Evolutionary conservation across 2,797 vertebrate species (phyloP).

Genomic region (Fringilla coelebs): DNA sequence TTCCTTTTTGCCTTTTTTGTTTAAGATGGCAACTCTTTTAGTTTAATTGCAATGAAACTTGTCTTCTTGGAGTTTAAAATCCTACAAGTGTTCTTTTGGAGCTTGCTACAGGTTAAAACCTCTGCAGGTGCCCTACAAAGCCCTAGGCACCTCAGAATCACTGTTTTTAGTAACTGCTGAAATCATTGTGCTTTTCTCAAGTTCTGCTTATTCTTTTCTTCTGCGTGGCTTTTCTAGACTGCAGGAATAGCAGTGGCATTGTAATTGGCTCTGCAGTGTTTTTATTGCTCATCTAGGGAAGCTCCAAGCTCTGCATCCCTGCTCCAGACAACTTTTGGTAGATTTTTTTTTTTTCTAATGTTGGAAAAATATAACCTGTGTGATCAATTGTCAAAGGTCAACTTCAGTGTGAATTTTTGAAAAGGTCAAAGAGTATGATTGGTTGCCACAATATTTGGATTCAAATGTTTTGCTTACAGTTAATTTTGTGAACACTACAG

Average conservation of each 20-base stretch:
- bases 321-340: not conserved
- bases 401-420: not conserved
- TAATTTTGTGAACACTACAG: not conserved
- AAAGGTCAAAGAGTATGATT: not conserved
- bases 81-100: not conserved
- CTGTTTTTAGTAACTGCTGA: not conserved
- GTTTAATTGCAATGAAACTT: not conserved
- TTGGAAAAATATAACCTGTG: not conserved
- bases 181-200: not conserved
- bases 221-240: not conserved
- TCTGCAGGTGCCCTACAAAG: not conserved
- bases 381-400: not conserved
- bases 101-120: not conserved
- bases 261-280: not conserved
- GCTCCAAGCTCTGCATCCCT: not conserved
- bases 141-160: not conserved
- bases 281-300: not conserved
- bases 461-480: not conserved
- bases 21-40: not conserved
- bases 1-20: not conserved
- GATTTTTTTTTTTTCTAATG: not conserved
- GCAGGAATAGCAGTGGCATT: not conserved
- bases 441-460: not conserved
- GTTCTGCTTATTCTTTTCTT: not conserved
- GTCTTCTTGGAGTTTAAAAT: not conserved